These are phyloP conservation scores for Phalacrocorax aristotelis DNA, from an alignment of 2,113 vertebrate species.

Conservation along the genomic window DNA sequence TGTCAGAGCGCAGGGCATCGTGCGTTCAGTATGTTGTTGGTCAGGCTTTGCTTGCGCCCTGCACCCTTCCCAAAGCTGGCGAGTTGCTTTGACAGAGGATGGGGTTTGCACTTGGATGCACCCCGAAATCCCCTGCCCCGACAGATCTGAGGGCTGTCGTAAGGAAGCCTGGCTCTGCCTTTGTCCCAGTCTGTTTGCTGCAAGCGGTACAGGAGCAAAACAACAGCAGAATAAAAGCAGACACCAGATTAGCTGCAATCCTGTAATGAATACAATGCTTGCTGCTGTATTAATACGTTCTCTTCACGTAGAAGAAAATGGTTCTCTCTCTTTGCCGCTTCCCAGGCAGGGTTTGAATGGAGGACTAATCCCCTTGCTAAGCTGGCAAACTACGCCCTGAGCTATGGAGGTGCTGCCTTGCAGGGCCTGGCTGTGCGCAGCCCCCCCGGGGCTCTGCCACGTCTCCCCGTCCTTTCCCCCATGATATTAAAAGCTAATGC, in stretches of 20 bases:
- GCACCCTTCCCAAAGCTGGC: not conserved
- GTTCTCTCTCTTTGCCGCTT: constrained; percentile 12
- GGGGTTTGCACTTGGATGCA: not conserved
- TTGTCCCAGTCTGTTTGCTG: constrained; percentile 20
- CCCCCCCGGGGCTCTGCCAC: rapidly evolving
- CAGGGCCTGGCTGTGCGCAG: rapidly evolving
- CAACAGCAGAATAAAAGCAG: constrained; percentile 45
- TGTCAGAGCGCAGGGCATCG: not conserved
- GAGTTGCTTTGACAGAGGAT: not conserved
- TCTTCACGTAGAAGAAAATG: constrained; percentile 3
- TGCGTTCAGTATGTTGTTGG: not conserved
- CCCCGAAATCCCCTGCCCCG: not conserved
- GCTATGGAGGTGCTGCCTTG: not conserved
- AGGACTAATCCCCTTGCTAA: constrained; percentile 36
- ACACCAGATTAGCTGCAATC: constrained; percentile 63
- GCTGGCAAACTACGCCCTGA: not conserved
- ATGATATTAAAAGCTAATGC: not conserved
- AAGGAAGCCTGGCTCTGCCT: not conserved
- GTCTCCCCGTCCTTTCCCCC: not conserved
- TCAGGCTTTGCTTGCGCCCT: not conserved
- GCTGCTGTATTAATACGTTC: constrained; percentile 32
- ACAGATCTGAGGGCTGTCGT: not conserved
- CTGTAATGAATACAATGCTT: constrained; percentile 56
- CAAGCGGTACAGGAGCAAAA: constrained; percentile 33
- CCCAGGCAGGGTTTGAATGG: constrained; percentile 32